These are phyloP conservation scores for Linepithema humile DNA, from an alignment of 1,140 invertebrate species.

Conservation along the genomic window DNA sequence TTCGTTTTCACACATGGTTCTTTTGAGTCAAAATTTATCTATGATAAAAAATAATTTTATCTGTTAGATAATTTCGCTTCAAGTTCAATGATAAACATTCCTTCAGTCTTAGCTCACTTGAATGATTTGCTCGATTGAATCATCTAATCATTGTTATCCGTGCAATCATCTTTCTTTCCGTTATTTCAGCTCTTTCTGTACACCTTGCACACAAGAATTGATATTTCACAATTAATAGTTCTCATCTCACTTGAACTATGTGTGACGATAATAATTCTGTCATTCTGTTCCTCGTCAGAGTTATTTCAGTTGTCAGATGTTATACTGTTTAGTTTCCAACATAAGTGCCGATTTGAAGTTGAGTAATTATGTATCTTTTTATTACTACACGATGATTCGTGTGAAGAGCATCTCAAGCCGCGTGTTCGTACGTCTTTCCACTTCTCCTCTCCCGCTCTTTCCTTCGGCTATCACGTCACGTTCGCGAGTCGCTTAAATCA, in stretches of 20 bases:
- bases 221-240: neutral
- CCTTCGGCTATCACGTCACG: conserved; percentile 62
- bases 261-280: neutral
- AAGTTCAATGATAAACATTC: neutral
- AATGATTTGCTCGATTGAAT: neutral
- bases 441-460: conserved; percentile 56
- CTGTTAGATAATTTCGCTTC: conserved; percentile 11
- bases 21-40: neutral
- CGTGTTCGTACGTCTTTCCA: neutral
- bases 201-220: neutral
- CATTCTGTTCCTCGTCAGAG: neutral
- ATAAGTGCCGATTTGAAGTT: neutral
- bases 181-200: neutral
- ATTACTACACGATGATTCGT: neutral
- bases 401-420: conserved; percentile 1
- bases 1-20: conserved; percentile 25
- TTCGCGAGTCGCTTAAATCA: conserved; percentile 67
- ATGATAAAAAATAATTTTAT: neutral
- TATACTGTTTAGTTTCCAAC: conserved; percentile 2
- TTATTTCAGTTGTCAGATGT: neutral
- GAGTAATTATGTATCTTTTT: neutral
- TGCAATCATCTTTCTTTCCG: neutral
- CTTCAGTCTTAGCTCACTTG: neutral
- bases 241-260: neutral
- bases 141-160: neutral